Base-by-base conservation (phyloP, 2,797 vertebrate species). In the Cryptoblepharus egeriae region DNA sequence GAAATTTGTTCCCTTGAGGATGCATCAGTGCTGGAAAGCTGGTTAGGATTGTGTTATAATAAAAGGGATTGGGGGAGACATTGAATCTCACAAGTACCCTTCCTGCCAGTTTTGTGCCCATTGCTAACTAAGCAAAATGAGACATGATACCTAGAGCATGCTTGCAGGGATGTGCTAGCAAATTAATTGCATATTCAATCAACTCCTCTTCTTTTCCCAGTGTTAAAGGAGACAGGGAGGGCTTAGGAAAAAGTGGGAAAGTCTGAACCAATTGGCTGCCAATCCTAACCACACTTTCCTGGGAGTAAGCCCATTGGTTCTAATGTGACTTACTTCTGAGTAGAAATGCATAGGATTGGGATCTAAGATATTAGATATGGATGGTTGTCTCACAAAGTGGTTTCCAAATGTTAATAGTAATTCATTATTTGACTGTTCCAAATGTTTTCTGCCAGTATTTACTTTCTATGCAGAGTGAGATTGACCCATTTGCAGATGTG, bases 331-430 rank as follows among this genome's bases (percentile, higher is more conserved):
- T n/a, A n/a, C n/a, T n/a, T n/a, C n/a, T n/a, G n/a, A n/a, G n/a
- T n/a, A n/a, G n/a, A n/a, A n/a, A n/a, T n/a, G n/a, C n/a, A n/a
- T n/a, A n/a, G n/a, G n/a, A n/a, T n/a, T n/a, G n/a, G n/a, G n/a
- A n/a, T n/a, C n/a, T n/a, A n/a, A n/a, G n/a, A n/a, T n/a, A n/a
- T 71, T 79, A 45, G 77, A 79, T 70, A 71, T 10, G 22, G 35
- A 61, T 71, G 18, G 60, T 58, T 79, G 26, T 60, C 55, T 79
- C 67, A 69, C 18, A 68, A 78, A 5, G 28, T 68, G 49, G 30
- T 52, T 30, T 55, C 63, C 32, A 55, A 79, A 60, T 9, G 18
- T 42, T 60, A 68, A 5, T 49, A 78, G 32, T 37, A 65, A 32
- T 3, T 61, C 30, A 42, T 76, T 63, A 42, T 45, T 58, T 75